phyloP scores from a whole-genome alignment of 1,140 invertebrate genomes.

The Oncopeltus fasciatus region DNA sequence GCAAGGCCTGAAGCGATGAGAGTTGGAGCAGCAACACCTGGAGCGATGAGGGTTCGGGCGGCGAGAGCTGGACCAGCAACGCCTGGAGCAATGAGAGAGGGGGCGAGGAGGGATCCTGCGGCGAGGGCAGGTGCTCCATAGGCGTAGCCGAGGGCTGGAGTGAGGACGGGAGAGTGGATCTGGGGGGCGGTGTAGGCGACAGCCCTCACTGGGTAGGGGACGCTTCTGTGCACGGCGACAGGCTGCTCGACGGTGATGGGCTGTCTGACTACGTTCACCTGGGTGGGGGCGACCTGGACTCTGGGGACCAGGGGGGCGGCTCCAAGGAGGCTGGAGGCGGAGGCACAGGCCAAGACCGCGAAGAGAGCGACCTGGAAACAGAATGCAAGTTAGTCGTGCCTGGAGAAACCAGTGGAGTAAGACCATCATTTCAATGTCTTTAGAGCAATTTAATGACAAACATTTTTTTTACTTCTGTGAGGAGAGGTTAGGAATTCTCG shows the following conservation, averaged over 20 bases:
- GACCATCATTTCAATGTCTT: too few relatives aligned
- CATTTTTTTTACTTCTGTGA: too few relatives aligned
- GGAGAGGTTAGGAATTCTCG: too few relatives aligned
- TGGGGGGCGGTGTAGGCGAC: slow-evolving; percentile 25
- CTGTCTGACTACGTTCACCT: slow-evolving; percentile 27
- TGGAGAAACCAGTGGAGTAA: too few relatives aligned
- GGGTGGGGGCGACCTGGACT: slow-evolving; percentile 24
- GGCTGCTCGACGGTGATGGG: slow-evolving; percentile 25
- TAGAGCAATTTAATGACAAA: too few relatives aligned
- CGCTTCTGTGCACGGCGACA: slow-evolving; percentile 23
- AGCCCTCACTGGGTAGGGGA: slow-evolving; percentile 26
- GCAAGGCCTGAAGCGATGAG: too few relatives aligned
- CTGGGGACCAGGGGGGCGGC: slow-evolving; percentile 26
- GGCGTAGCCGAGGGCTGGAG: not conserved
- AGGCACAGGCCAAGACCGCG: slow-evolving; percentile 14
- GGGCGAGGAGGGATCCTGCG: too few relatives aligned
- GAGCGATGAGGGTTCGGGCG: not conserved
- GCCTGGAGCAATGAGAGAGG: not conserved
- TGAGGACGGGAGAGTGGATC: slow-evolving; percentile 11
- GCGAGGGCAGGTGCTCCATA: not conserved
- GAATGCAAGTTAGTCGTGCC: too few relatives aligned
- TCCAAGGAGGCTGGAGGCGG: slow-evolving; percentile 16
- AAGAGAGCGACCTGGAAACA: slow-evolving; percentile 19
- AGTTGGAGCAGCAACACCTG: not conserved
- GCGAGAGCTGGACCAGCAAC: not conserved